Evolutionary conservation across 1,140 invertebrate genomes (phyloP).

Genomic region (Drosophila sp.): DNA sequence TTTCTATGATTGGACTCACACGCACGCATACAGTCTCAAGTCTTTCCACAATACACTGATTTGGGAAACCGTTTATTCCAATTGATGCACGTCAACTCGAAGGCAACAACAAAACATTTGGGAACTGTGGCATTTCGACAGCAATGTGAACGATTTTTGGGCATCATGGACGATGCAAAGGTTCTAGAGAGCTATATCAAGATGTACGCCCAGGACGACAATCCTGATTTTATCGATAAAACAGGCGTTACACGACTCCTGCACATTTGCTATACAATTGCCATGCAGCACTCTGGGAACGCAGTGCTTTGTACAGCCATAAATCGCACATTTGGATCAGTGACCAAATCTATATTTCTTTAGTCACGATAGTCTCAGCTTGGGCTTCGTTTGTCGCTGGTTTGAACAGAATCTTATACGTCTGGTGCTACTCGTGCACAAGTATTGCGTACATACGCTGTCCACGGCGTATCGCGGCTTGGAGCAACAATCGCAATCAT

Average conservation of each 20-base stretch:
- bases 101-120: constrained; percentile 87
- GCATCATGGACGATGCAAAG: constrained; percentile 88
- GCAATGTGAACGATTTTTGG: constrained; percentile 90
- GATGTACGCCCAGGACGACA: constrained; percentile 86
- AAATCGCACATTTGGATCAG: constrained; percentile 88
- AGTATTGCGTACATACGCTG: constrained; percentile 90
- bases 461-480: constrained; percentile 90
- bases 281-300: constrained; percentile 90
- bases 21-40: constrained; percentile 86
- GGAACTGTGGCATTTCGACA: constrained; percentile 87
- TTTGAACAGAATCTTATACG: constrained; percentile 90
- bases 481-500: constrained; percentile 85
- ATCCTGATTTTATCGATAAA: constrained; percentile 80
- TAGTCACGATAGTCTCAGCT: constrained; percentile 89
- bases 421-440: constrained; percentile 91
- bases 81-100: constrained; percentile 87
- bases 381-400: constrained; percentile 92
- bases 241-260: constrained; percentile 88
- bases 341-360: constrained; percentile 93
- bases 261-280: constrained; percentile 90
- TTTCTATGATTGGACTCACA: constrained; percentile 12
- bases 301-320: constrained; percentile 86
- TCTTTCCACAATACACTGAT: constrained; percentile 91
- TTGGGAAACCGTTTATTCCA: constrained; percentile 89
- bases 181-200: constrained; percentile 89